These are phyloP conservation scores for Cheilinus undulatus DNA, from an alignment of 2,113 vertebrate genomes.

Conservation along the genomic window DNA sequence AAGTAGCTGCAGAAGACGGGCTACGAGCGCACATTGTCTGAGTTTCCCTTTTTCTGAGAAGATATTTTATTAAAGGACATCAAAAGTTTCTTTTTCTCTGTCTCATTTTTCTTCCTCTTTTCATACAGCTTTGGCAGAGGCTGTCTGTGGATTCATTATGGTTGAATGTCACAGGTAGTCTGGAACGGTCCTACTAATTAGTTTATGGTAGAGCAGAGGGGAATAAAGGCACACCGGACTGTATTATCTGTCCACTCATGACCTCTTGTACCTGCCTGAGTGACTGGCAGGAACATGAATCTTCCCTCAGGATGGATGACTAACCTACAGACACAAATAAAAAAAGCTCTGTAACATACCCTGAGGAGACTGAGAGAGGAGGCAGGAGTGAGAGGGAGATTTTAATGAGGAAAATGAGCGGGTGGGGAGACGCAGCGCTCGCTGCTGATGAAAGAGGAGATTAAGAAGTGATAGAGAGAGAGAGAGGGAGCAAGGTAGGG, in stretches of 20 bases:
- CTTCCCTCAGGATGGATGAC: slow-evolving; percentile 24
- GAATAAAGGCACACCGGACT: slow-evolving; percentile 27
- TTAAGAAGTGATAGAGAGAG: slow-evolving; percentile 43
- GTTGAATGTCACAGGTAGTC: slow-evolving; percentile 42
- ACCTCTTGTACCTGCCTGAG: slow-evolving; percentile 30
- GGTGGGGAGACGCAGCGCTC: slow-evolving; percentile 14
- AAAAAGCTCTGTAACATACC: background rate
- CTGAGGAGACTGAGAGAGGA: slow-evolving; percentile 24
- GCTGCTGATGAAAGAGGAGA: slow-evolving; percentile 59
- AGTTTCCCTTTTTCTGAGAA: background rate
- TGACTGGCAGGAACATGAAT: slow-evolving; percentile 19
- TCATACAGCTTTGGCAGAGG: slow-evolving; percentile 9
- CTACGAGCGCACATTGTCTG: background rate
- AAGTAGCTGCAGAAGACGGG: background rate
- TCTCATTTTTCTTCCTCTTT: slow-evolving; percentile 18
- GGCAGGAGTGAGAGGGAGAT: slow-evolving; percentile 16
- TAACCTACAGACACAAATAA: slow-evolving; percentile 29
- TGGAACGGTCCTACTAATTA: slow-evolving; percentile 44
- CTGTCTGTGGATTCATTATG: slow-evolving; percentile 42
- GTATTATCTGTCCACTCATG: slow-evolving; percentile 18
- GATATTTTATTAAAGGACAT: slow-evolving; percentile 26
- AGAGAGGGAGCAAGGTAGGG: slow-evolving; percentile 15
- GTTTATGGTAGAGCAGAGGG: slow-evolving; percentile 21
- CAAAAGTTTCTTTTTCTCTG: slow-evolving; percentile 6
- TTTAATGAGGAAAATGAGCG: slow-evolving; percentile 62